phyloP scores from a whole-genome alignment of 1,140 invertebrate genomes.

The Drosophila kanapiae region DNA sequence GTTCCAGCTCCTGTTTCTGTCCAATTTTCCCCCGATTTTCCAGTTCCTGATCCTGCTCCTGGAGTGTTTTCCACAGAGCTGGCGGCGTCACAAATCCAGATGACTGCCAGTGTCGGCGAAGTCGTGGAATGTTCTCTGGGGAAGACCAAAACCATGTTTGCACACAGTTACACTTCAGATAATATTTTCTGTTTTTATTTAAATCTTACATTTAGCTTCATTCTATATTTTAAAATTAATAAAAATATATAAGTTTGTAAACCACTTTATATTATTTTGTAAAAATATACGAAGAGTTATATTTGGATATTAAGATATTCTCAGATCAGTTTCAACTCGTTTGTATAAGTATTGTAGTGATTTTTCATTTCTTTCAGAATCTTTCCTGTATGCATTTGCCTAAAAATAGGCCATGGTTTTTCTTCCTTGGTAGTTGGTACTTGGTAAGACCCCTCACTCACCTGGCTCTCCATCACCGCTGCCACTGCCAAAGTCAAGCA shows the following conservation, averaged over 20 bases:
- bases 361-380: too few species aligned
- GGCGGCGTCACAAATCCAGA: conserved; percentile 46
- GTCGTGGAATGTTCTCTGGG: conserved; percentile 68
- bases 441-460: conserved; percentile 24
- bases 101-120: conserved; percentile 37
- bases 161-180: conserved; percentile 1
- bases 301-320: too few species aligned
- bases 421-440: neutral
- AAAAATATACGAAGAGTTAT: neutral
- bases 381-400: neutral
- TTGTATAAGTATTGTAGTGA: neutral
- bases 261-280: too few species aligned
- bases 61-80: conserved; percentile 46
- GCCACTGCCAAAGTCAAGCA: conserved; percentile 56
- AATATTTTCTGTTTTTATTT: neutral
- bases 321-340: neutral
- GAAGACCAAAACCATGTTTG: neutral
- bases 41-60: conserved; percentile 14
- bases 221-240: neutral
- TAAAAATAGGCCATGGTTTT: neutral
- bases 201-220: neutral
- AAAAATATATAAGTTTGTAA: too few species aligned
- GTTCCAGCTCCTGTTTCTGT: conserved; percentile 13
- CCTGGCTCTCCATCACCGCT: conserved; percentile 62
- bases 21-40: conserved; percentile 18